Conservation (phyloP, 2,797 vertebrate species). For the Pterois miles region DNA sequence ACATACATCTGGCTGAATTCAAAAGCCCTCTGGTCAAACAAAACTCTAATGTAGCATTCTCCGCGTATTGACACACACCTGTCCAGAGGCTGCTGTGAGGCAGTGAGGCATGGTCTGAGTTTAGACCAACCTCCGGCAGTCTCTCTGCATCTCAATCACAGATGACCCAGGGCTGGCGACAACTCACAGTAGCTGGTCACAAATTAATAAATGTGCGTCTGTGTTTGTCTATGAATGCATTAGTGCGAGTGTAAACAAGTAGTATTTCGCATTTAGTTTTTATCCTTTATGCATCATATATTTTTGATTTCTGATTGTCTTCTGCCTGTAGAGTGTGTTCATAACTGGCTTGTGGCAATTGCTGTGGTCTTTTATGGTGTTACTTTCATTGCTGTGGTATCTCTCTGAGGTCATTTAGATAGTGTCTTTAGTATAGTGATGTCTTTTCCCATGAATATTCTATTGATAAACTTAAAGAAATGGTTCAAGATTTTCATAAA, state of each 20-base stretch:
- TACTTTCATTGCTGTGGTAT: not conserved
- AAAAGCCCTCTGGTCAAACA: constrained; percentile 35
- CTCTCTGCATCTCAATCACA: constrained; percentile 62
- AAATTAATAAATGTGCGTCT: constrained; percentile 46
- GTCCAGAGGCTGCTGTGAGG: constrained; percentile 48
- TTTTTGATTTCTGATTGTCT: not conserved
- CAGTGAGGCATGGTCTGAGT: constrained; percentile 37
- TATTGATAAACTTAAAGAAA: not conserved
- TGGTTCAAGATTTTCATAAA: not conserved
- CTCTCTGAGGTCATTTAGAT: not conserved
- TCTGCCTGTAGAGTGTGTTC: not conserved
- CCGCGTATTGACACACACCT: constrained; percentile 44
- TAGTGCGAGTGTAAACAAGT: not conserved
- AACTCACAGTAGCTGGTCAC: constrained; percentile 48
- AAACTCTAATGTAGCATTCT: constrained; percentile 27
- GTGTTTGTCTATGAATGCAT: not conserved
- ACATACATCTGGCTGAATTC: not conserved
- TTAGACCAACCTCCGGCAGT: constrained; percentile 36
- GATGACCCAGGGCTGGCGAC: constrained; percentile 42
- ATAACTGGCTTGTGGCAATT: not conserved
- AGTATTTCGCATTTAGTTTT: not conserved
- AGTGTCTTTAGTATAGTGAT: not conserved
- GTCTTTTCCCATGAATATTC: not conserved
- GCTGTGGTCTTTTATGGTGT: not conserved
- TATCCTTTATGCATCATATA: not conserved